A percentile compares a stretch with the other conserved stretches of the same genome.
These are phyloP conservation scores for Euplagia quadripunctaria DNA, from an alignment of 2,888 invertebrate genomes.

Conservation along the genomic window DNA sequence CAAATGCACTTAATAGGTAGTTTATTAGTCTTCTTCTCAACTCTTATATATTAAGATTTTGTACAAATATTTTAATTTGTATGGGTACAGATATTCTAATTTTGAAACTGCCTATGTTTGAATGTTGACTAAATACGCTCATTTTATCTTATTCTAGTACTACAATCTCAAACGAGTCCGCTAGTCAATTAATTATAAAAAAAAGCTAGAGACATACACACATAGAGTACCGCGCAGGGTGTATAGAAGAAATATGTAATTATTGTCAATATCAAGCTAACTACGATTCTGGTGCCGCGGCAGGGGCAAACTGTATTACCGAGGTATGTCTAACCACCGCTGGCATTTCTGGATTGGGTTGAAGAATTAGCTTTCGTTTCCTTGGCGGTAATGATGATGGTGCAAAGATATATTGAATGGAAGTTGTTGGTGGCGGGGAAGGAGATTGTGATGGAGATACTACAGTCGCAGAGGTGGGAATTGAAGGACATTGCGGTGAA, in stretches of 20 bases:
- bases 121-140: conserved; percentile 28
- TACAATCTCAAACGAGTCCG: conserved; percentile 50
- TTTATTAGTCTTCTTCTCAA: conserved; percentile 73
- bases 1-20: conserved; percentile 54
- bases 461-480: conserved; percentile 63
- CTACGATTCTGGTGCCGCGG: conserved; percentile 86
- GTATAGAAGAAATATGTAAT: conserved; percentile 27
- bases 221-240: conserved; percentile 33
- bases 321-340: conserved; percentile 83
- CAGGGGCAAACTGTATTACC: conserved; percentile 95
- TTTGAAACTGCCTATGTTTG: conserved; percentile 17
- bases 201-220: conserved; percentile 53
- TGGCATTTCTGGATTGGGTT: conserved; percentile 85
- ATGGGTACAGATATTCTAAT: conserved; percentile 31
- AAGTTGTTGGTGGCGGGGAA: conserved; percentile 64
- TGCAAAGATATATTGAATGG: conserved; percentile 23
- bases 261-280: conserved; percentile 40
- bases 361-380: conserved; percentile 92
- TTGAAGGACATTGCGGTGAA: conserved; percentile 78
- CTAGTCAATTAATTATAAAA: conserved; percentile 59
- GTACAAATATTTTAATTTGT: conserved; percentile 11
- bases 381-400: conserved; percentile 90
- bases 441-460: conserved; percentile 68
- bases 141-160: conserved; percentile 40
- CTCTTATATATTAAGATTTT: conserved; percentile 41